Conservation (phyloP, 2,888 invertebrate genomes). For the Blomia tropicalis region DNA sequence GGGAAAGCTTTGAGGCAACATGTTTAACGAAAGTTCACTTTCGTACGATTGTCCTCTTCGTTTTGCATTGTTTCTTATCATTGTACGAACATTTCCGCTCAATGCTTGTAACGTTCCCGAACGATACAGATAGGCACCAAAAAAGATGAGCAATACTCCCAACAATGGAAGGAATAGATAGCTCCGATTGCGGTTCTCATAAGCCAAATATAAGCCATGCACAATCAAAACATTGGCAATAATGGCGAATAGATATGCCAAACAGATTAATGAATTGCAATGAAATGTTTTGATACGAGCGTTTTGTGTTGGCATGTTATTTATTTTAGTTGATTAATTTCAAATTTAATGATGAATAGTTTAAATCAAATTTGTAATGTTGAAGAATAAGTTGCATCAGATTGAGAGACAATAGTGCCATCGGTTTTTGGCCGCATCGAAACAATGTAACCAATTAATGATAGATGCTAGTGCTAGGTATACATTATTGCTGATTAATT, state of each 20-base stretch:
- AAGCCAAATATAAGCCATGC: constrained; percentile 26
- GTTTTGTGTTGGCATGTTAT: too few species aligned
- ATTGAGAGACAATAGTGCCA: too few species aligned
- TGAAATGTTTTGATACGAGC: too few species aligned
- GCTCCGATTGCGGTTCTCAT: constrained; percentile 27
- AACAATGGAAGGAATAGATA: constrained; percentile 28
- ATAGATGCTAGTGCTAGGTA: too few species aligned
- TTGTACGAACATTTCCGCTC: constrained; percentile 6
- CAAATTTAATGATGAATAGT: too few species aligned
- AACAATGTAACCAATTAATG: too few species aligned
- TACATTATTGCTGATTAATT: too few species aligned
- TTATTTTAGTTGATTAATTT: too few species aligned
- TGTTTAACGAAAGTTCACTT: constrained; percentile 30
- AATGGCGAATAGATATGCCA: constrained; percentile 28
- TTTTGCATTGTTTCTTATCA: neutral
- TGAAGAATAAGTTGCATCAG: too few species aligned
- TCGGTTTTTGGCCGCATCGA: too few species aligned
- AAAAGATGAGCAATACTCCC: constrained; percentile 27
- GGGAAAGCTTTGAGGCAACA: constrained; percentile 29
- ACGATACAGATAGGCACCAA: constrained; percentile 29
- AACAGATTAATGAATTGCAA: constrained; percentile 27
- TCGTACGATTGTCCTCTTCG: constrained; percentile 18
- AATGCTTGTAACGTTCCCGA: constrained; percentile 16
- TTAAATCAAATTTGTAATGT: too few species aligned
- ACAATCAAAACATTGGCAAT: constrained; percentile 28